Conservation (phyloP, 2,113 vertebrate species). For the Microcebus tavaratra region DNA sequence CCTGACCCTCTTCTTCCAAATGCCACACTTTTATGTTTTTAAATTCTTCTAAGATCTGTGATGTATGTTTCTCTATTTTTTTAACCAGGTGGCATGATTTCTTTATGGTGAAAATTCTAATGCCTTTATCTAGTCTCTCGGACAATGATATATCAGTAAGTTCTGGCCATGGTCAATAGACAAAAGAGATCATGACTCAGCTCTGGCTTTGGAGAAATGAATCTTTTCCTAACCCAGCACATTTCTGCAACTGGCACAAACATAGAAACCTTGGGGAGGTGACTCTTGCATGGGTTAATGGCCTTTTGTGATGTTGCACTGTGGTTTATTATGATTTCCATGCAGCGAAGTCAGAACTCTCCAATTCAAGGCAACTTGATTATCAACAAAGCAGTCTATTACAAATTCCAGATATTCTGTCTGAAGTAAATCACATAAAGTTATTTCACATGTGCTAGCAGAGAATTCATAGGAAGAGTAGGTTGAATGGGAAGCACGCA, state of each 20-base stretch:
- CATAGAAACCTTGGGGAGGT: background rate
- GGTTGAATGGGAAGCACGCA: background rate
- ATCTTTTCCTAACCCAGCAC: background rate
- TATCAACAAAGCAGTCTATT: background rate
- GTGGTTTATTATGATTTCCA: background rate
- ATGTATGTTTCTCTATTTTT: background rate
- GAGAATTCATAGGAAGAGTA: background rate
- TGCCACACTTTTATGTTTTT: background rate
- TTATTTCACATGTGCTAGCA: background rate
- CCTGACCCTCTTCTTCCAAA: background rate
- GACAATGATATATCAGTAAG: background rate
- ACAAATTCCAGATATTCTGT: background rate
- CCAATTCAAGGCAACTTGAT: background rate
- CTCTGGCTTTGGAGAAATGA: background rate
- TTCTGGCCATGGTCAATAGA: background rate
- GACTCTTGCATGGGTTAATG: background rate
- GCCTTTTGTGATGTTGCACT: background rate
- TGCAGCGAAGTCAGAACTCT: background rate
- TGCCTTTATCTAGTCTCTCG: background rate
- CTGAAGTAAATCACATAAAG: background rate
- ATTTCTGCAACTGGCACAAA: background rate
- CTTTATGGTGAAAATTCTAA: background rate
- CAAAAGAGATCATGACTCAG: background rate
- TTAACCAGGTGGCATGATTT: background rate
- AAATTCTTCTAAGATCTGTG: background rate